Conservation (phyloP, 2,888 invertebrate species). For the Nephrocerus scutellatus region DNA sequence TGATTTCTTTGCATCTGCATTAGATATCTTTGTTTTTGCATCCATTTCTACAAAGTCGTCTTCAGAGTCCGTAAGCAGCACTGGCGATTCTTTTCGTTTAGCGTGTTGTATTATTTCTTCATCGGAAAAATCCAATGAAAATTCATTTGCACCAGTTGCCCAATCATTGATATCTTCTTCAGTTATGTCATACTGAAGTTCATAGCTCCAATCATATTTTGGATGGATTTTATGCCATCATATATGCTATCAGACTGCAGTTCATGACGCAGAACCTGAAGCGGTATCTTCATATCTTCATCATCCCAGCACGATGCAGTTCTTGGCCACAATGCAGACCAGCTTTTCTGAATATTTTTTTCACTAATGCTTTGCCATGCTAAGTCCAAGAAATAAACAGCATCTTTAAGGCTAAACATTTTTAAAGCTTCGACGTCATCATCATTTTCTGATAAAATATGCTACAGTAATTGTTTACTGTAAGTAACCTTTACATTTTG, state of each 20-base stretch:
- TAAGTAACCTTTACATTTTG: no score
- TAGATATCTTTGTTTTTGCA: no score
- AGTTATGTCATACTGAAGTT: conserved; percentile 7
- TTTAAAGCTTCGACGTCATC: conserved; percentile 10
- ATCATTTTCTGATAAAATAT: conserved; percentile 13
- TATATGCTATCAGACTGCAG: conserved; percentile 10
- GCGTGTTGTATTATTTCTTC: conserved; percentile 1
- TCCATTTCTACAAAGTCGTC: no score
- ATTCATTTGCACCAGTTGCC: conserved; percentile 2
- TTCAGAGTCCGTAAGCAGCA: no score
- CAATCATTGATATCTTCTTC: conserved; percentile 5
- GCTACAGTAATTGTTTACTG: no score
- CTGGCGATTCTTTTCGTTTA: no score
- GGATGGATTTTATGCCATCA: conserved; percentile 13
- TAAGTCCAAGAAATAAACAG: conserved; percentile 8
- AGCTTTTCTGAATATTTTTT: conserved; percentile 9
- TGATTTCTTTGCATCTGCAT: no score
- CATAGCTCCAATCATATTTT: conserved; percentile 14
- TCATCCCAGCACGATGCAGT: conserved; percentile 5
- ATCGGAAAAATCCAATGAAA: conserved; percentile 9
- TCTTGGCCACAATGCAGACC: conserved; percentile 10
- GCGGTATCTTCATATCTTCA: no score
- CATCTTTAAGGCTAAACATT: conserved; percentile 11
- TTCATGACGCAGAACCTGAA: conserved; percentile 10
- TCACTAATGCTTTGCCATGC: conserved; percentile 9